Percentiles rank a stretch among this genome's conserved stretches.
Conservation (phyloP, 2,113 vertebrate genomes). For the Myotis yumanensis region DNA sequence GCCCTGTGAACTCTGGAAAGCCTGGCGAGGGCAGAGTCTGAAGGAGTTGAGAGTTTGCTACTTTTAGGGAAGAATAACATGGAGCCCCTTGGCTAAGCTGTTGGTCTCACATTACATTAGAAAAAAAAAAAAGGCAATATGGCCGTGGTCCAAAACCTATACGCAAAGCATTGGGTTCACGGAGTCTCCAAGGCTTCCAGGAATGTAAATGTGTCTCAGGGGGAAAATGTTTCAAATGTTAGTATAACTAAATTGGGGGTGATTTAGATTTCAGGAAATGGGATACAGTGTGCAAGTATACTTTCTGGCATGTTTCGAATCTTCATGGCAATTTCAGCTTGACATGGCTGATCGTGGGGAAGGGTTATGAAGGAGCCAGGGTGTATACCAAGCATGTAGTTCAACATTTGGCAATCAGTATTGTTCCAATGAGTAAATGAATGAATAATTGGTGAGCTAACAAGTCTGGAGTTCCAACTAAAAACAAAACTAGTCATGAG, state of each 20-base stretch:
- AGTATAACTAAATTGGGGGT: not conserved
- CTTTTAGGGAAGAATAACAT: not conserved
- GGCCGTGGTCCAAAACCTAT: not conserved
- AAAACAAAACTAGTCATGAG: not conserved
- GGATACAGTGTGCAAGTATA: not conserved
- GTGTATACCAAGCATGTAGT: not conserved
- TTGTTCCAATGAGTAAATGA: not conserved
- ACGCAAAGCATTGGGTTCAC: not conserved
- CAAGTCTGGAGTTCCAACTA: not conserved
- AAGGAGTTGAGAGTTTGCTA: not conserved
- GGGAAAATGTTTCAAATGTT: not conserved
- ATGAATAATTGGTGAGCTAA: not conserved
- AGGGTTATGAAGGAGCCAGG: not conserved
- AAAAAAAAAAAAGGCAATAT: slow-evolving; percentile 3
- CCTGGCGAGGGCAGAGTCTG: not conserved
- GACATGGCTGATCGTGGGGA: not conserved
- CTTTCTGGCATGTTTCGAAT: not conserved
- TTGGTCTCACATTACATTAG: not conserved
- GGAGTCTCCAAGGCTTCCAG: not conserved
- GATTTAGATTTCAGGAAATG: slow-evolving; percentile 41
- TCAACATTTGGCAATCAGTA: not conserved
- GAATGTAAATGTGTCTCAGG: not conserved
- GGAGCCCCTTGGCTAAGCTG: not conserved
- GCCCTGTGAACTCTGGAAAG: not conserved
- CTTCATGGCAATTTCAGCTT: slow-evolving; percentile 1